Evolutionary conservation across 2,113 vertebrate species (phyloP).

Genomic region (Dipodomys spectabilis): DNA sequence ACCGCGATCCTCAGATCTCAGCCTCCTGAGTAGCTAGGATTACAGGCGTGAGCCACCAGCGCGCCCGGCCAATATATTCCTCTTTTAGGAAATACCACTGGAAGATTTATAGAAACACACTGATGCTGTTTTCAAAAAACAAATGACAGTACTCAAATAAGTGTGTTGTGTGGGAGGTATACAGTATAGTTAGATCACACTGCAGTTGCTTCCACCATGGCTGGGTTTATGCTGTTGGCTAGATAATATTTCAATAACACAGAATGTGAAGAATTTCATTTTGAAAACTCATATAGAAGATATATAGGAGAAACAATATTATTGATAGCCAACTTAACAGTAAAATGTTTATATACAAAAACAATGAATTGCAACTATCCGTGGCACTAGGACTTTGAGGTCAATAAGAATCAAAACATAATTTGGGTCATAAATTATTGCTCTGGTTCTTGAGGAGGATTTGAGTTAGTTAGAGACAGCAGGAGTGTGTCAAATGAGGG

Average conservation of each 20-base stretch:
- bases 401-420: not conserved
- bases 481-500: not conserved
- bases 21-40: too few relatives aligned
- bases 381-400: not conserved
- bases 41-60: too few relatives aligned
- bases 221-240: not conserved
- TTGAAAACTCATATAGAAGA: not conserved
- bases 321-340: conserved; percentile 3
- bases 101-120: not conserved
- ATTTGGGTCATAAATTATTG: too few relatives aligned
- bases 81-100: not conserved
- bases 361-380: not conserved
- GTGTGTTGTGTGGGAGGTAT: not conserved
- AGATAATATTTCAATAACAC: not conserved
- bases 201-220: not conserved
- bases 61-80: not conserved
- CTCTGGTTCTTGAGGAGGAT: not conserved
- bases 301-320: not conserved
- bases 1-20: too few relatives aligned
- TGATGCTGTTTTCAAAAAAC: conserved; percentile 20
- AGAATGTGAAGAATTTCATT: not conserved
- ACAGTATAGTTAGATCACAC: not conserved
- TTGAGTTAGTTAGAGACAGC: not conserved
- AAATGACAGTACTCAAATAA: conserved; percentile 9
- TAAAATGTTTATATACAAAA: conserved; percentile 34